Conservation (phyloP, 2,797 vertebrate genomes). For the Scleropages formosus region DNA sequence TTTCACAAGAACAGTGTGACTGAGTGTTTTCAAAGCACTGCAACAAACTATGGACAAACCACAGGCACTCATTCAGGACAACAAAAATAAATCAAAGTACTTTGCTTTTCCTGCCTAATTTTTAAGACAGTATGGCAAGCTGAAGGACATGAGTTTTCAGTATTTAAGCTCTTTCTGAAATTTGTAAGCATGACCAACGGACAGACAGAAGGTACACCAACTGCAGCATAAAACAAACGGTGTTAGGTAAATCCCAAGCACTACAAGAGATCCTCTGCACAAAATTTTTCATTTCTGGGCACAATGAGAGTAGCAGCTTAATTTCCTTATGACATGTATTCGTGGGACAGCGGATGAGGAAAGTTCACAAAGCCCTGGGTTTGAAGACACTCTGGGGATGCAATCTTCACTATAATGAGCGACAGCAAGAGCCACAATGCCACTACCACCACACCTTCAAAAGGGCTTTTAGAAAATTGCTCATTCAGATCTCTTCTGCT, state of each 20-base stretch:
- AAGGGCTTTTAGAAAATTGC: neutral
- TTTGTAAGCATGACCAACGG: too few relatives aligned
- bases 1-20: too few relatives aligned
- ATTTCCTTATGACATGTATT: neutral
- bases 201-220: too few relatives aligned
- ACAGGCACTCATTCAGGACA: too few relatives aligned
- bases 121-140: too few relatives aligned
- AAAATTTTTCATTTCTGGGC: too few relatives aligned
- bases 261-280: neutral
- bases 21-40: too few relatives aligned
- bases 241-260: neutral
- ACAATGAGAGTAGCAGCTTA: neutral
- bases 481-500: neutral
- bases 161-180: too few relatives aligned
- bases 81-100: too few relatives aligned
- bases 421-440: neutral
- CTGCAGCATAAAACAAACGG: neutral
- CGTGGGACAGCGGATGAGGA: slow-evolving; percentile 5
- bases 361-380: neutral
- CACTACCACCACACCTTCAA: neutral
- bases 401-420: neutral
- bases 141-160: too few relatives aligned
- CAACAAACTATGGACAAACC: too few relatives aligned
- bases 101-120: too few relatives aligned
- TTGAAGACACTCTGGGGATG: neutral